phyloP scores from a whole-genome alignment of 2,888 invertebrate species.

The Chalcosyrphus nemorum region DNA sequence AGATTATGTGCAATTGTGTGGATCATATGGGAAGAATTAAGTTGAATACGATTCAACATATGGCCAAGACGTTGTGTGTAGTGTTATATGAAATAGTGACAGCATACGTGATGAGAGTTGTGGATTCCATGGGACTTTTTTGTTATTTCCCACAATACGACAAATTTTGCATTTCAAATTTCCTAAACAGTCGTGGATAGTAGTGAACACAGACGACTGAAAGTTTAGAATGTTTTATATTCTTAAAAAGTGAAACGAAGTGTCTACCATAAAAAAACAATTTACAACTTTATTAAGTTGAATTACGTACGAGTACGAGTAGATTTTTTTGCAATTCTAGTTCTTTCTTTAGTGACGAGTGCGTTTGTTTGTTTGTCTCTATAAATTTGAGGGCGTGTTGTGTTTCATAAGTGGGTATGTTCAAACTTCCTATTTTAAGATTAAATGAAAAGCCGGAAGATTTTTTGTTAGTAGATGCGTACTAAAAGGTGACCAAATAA shows the following conservation, averaged over 20 bases:
- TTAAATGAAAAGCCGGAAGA: no score
- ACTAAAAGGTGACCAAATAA: no score
- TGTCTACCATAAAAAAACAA: background rate
- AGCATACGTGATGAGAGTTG: conserved; percentile 17
- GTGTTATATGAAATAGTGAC: conserved; percentile 11
- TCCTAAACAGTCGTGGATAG: background rate
- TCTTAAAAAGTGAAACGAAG: background rate
- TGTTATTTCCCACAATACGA: background rate
- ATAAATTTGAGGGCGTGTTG: no score
- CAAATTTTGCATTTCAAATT: background rate
- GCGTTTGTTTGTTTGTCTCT: no score
- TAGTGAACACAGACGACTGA: background rate
- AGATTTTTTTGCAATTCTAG: background rate
- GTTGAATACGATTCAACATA: conserved; percentile 4
- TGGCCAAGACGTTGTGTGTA: conserved; percentile 14
- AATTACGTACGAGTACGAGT: no score
- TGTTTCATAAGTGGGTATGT: no score
- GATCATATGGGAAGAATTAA: conserved; percentile 10
- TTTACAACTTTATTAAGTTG: background rate
- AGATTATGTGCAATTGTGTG: conserved; percentile 22
- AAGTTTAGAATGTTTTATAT: background rate
- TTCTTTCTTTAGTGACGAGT: background rate
- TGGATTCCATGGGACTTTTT: background rate
- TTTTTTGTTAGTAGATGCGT: no score
- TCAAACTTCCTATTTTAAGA: no score